Percentiles rank a stretch among this genome's conserved stretches.
phyloP scores from a whole-genome alignment of 1,140 invertebrate species.

The Pseudomyrmex dendroicus region DNA sequence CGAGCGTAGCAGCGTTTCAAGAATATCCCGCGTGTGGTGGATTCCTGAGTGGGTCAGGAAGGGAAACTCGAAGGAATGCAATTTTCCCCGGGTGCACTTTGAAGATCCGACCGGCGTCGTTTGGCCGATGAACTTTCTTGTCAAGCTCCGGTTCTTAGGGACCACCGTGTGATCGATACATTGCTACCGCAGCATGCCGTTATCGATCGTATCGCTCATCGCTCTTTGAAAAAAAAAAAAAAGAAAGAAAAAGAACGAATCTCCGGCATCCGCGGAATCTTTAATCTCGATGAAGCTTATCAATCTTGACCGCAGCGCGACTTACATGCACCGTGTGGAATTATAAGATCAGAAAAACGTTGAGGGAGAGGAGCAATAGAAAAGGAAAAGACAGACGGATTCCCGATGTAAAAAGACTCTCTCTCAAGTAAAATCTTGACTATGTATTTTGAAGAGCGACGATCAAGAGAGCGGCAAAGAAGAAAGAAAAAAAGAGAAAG shows the following conservation, averaged over 20 bases:
- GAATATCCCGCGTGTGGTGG: constrained; percentile 59
- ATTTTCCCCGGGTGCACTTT: constrained; percentile 70
- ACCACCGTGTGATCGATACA: constrained; percentile 58
- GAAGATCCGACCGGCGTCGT: constrained; percentile 58
- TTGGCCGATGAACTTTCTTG: constrained; percentile 66
- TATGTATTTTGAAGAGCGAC: not conserved
- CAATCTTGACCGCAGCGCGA: not conserved
- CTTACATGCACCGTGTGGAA: constrained; percentile 18
- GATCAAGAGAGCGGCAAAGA: constrained; percentile 7
- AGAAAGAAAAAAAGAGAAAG: constrained; percentile 9
- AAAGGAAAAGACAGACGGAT: not conserved
- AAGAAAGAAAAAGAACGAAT: constrained; percentile 11
- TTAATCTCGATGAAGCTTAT: constrained; percentile 36
- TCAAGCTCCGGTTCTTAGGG: constrained; percentile 59
- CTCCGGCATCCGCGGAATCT: constrained; percentile 27
- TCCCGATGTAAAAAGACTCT: too few species aligned
- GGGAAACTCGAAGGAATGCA: constrained; percentile 71
- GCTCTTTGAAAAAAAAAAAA: too few species aligned
- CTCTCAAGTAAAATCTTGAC: too few species aligned
- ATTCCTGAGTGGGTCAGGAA: constrained; percentile 64
- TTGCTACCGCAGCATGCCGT: constrained; percentile 27
- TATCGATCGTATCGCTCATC: constrained; percentile 46
- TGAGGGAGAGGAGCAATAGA: constrained; percentile 6
- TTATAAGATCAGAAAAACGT: constrained; percentile 33
- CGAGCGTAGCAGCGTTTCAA: constrained; percentile 62